Evolutionary conservation across 2,888 invertebrate species (phyloP).

Genomic region (Polietes domitor): DNA sequence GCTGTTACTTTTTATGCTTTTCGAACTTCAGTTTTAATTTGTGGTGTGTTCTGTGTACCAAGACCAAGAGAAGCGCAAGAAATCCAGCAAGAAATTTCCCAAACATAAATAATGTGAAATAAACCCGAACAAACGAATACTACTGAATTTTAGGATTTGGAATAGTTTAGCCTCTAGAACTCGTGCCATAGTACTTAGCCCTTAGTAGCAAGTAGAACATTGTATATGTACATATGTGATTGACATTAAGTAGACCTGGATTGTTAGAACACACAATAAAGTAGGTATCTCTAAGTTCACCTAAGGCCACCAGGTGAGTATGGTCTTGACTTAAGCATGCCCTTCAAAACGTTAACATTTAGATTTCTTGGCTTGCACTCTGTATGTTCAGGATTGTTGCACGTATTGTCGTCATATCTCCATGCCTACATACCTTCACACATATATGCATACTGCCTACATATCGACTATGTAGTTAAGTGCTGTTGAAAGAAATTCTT

Average conservation of each 20-base stretch:
- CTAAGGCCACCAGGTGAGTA: constrained; percentile 9
- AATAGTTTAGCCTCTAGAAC: constrained; percentile 13
- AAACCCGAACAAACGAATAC: neutral
- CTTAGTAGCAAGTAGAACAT: constrained; percentile 4
- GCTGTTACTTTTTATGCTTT: constrained; percentile 57
- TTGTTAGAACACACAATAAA: neutral
- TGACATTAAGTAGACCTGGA: neutral
- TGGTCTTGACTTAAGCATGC: neutral
- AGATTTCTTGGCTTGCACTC: neutral
- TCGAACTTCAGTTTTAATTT: constrained; percentile 69
- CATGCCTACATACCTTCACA: neutral
- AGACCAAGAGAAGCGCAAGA: constrained; percentile 35
- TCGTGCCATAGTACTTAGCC: constrained; percentile 12
- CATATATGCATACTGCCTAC: neutral
- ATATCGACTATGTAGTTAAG: neutral
- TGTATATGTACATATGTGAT: neutral
- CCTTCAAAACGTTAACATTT: neutral
- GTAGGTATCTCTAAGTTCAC: constrained; percentile 3
- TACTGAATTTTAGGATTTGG: constrained; percentile 4
- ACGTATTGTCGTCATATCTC: neutral
- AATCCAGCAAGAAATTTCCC: neutral
- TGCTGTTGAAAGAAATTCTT: neutral
- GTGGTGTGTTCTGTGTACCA: constrained; percentile 73
- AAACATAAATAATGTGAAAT: neutral
- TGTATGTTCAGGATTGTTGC: neutral